A percentile compares a stretch with the other conserved stretches of the same genome.
These are phyloP conservation scores for Chromobotia macracanthus DNA, from an alignment of 2,797 vertebrate species.

Conservation along the genomic window DNA sequence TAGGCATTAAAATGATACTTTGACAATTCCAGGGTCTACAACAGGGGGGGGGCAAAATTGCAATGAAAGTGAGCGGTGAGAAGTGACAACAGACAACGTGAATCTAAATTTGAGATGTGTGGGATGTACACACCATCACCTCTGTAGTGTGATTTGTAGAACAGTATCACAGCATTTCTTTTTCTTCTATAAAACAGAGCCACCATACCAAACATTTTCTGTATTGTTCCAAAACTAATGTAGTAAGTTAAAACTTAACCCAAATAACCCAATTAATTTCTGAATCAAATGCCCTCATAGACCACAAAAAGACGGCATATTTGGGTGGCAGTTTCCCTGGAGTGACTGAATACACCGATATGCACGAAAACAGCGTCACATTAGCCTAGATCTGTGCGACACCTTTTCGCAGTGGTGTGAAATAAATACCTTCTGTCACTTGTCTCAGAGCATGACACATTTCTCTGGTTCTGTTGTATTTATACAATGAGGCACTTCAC, in stretches of 20 bases:
- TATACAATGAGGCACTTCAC: slow-evolving; percentile 2
- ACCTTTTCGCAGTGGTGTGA: slow-evolving; percentile 33
- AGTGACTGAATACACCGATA: slow-evolving; percentile 24
- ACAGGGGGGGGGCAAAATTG: too few species aligned
- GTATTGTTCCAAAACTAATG: not conserved
- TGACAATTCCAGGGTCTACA: too few species aligned
- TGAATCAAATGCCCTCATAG: not conserved
- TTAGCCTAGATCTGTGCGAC: slow-evolving; percentile 30
- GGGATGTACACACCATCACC: too few species aligned
- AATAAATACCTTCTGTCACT: slow-evolving; percentile 36
- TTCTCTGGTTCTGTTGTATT: slow-evolving; percentile 1
- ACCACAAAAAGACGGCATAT: slow-evolving; percentile 5
- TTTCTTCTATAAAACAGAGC: not conserved
- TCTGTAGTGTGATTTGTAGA: not conserved
- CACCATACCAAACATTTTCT: not conserved
- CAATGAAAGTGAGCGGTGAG: too few species aligned
- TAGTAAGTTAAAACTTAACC: not conserved
- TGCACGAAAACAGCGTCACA: slow-evolving; percentile 4
- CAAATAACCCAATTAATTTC: slow-evolving; percentile 20
- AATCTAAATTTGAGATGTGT: too few species aligned
- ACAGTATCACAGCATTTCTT: not conserved
- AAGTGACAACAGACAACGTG: too few species aligned
- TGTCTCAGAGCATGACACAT: slow-evolving; percentile 7
- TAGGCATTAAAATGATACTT: too few species aligned
- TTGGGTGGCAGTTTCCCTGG: slow-evolving; percentile 3